Evolutionary conservation across 2,888 invertebrate species (phyloP), one percentile per base, ranked within the genome.

Genomic region (Harmothoe impar): DNA sequence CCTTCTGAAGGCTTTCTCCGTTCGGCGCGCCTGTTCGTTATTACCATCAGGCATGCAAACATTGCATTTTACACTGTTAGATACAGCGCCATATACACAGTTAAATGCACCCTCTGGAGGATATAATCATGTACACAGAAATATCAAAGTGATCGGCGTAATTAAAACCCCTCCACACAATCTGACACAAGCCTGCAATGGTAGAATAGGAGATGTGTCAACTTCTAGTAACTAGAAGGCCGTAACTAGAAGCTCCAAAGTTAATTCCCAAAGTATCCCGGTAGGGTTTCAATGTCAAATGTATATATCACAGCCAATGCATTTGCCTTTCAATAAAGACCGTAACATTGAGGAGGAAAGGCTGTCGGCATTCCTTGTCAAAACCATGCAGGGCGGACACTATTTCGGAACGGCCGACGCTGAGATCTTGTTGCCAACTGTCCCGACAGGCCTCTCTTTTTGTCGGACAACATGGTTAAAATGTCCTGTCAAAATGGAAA

Each of bases 401-500:
- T 29, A 72, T 72, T 72, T 72, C 29, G 25, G 3, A 62, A 62
- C 25, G 72, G 72, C 15, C 72, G 29, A 15, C 25, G 31, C 25
- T 3, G 72, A 72, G 20, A 72, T 72, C 72, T 72, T 25, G 72
- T 72, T 72, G 72, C 72, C 25, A 72, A 72, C 25, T n/a, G 72
- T 29, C 72, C 72, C n/a, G 29, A 29, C 25, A 15, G 29, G 31
- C 20, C 25, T 25, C 29, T 72, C 25, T 72, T 72, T 62, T 62
- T 62, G 62, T 62, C 15, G 29, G 31, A 15, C 25, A 72, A 29
- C 72, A 72, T 29, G 72, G 29, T 29, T 72, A 15, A 72, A 72
- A 72, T 72, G 31, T 15, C 72, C 31, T 72, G 72, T 72, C 72
- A 72, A 25, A 72, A 72, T 72, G 25, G 72, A 29, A 72, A 72